phyloP scores from a whole-genome alignment of 1,140 invertebrate species.

The Thalassaphorura encarpata region DNA sequence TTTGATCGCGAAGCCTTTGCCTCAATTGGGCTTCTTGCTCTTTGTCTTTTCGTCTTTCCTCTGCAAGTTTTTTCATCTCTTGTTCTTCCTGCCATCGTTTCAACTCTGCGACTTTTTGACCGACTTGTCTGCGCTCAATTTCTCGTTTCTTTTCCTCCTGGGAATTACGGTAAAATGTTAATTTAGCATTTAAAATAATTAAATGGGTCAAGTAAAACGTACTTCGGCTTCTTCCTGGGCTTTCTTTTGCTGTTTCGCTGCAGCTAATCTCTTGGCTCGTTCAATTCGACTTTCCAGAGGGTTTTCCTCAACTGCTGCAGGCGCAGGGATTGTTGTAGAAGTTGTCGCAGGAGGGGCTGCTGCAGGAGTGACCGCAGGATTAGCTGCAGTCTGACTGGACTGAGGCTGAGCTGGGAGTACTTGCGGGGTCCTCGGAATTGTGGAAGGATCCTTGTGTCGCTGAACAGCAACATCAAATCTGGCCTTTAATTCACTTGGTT shows the following conservation, averaged over 20 bases:
- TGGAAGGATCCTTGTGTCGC: conserved; percentile 3
- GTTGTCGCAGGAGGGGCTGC: conserved; percentile 7
- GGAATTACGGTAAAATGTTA: conserved; percentile 9
- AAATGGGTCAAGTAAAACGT: conserved; percentile 7
- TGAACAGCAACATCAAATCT: conserved; percentile 15
- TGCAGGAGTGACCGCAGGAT: conserved; percentile 17
- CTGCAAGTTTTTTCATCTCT: conserved; percentile 54
- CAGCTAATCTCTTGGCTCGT: conserved; percentile 46
- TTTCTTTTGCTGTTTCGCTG: conserved; percentile 49
- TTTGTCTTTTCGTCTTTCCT: conserved; percentile 58
- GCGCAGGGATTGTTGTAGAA: background rate
- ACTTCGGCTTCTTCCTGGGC: conserved; percentile 52
- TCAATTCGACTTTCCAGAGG: conserved; percentile 38
- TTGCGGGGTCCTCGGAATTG: background rate
- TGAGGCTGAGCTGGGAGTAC: conserved; percentile 7
- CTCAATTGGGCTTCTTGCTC: conserved; percentile 53
- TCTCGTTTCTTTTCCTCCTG: conserved; percentile 53
- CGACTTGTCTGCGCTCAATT: conserved; percentile 55
- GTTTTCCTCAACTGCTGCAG: conserved; percentile 29
- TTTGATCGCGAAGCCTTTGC: conserved; percentile 59
- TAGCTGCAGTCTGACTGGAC: conserved; percentile 34
- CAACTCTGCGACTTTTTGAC: conserved; percentile 57
- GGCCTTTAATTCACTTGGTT: conserved; percentile 10
- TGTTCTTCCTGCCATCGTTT: conserved; percentile 60
- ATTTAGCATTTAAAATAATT: conserved; percentile 3